Conservation (phyloP, 2,113 vertebrate species). For the Gnathonemus echidnorhynchus region DNA sequence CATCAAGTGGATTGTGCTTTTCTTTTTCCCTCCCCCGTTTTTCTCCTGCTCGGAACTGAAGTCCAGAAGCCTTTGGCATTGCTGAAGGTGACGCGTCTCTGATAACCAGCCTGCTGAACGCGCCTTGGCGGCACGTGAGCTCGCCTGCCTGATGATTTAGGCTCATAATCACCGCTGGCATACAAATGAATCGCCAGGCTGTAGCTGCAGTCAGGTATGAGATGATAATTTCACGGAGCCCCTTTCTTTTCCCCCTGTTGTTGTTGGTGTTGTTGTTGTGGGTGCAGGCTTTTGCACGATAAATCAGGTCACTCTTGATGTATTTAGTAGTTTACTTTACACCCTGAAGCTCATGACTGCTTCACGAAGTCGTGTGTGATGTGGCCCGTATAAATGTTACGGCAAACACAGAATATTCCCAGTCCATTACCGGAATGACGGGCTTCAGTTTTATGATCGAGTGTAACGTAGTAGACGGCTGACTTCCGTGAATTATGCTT, state of each 20-base stretch:
- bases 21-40: background rate
- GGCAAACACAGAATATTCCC: slow-evolving; percentile 11
- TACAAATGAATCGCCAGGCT: slow-evolving; percentile 57
- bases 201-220: slow-evolving; percentile 56
- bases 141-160: slow-evolving; percentile 51
- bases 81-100: background rate
- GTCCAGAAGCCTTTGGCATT: background rate
- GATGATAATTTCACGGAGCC: slow-evolving; percentile 51
- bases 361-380: slow-evolving; percentile 4
- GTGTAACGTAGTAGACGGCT: background rate
- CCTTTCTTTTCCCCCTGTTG: slow-evolving; percentile 42
- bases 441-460: background rate
- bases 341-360: slow-evolving; percentile 39
- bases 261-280: slow-evolving; percentile 7
- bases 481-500: slow-evolving; percentile 6
- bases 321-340: slow-evolving; percentile 57
- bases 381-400: slow-evolving; percentile 7
- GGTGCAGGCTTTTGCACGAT: slow-evolving; percentile 43
- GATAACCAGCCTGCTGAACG: slow-evolving; percentile 38
- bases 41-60: background rate
- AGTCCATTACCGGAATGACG: slow-evolving; percentile 13
- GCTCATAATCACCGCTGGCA: slow-evolving; percentile 61
- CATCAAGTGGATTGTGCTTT: background rate
- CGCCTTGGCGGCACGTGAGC: slow-evolving; percentile 50
- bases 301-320: slow-evolving; percentile 55